Conservation (phyloP, 2,797 vertebrate genomes). For the Chromis chromis region DNA sequence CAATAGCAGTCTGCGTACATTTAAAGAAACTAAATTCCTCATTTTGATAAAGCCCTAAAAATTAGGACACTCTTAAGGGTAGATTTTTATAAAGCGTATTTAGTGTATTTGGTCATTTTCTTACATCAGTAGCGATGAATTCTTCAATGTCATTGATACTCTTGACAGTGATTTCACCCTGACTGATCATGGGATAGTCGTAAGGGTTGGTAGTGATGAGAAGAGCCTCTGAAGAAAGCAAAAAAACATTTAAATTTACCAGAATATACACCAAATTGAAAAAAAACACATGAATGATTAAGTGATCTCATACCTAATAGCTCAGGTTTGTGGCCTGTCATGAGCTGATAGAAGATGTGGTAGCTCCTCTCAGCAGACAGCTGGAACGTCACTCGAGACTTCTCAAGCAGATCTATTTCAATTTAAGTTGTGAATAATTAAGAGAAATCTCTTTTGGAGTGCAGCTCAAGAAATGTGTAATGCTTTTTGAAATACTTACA, state of each 20-base stretch:
- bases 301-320: conserved; percentile 77
- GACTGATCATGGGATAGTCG: conserved; percentile 88
- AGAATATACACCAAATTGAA: not conserved
- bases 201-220: conserved; percentile 90
- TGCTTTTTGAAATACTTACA: conserved; percentile 81
- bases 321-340: conserved; percentile 90
- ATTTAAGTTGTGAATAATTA: too few relatives aligned
- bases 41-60: not conserved
- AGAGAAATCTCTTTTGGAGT: too few relatives aligned
- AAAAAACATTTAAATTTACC: not conserved
- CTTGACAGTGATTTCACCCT: conserved; percentile 90
- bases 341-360: conserved; percentile 92
- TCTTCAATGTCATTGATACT: conserved; percentile 91
- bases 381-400: conserved; percentile 92
- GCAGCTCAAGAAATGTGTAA: too few relatives aligned
- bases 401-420: conserved; percentile 90
- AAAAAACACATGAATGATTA: not conserved
- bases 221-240: conserved; percentile 84
- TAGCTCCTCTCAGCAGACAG: conserved; percentile 91
- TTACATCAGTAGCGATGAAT: conserved; percentile 90
- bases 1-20: conserved; percentile 34
- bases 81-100: not conserved
- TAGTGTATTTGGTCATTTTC: conserved; percentile 3
- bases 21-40: not conserved
- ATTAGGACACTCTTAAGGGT: not conserved